Conservation (phyloP, 2,797 vertebrate genomes). For the Petrocephalus sullivani region DNA sequence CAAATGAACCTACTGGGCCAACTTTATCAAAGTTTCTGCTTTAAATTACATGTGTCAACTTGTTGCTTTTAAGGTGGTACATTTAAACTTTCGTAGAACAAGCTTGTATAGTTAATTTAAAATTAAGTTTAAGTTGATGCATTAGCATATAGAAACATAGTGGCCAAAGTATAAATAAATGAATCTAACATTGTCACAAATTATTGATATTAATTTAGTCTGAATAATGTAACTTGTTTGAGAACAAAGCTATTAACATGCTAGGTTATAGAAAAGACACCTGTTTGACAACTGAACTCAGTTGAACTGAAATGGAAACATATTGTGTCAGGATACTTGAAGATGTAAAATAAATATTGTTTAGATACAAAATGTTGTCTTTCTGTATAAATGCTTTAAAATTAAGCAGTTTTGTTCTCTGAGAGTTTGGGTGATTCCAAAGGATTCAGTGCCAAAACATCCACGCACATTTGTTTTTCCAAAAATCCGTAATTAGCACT, state of each 20-base stretch:
- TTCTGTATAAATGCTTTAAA: constrained; percentile 20
- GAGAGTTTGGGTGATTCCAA: neutral
- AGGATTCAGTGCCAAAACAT: neutral
- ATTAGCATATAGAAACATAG: constrained; percentile 45
- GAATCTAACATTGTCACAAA: constrained; percentile 21
- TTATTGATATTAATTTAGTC: constrained; percentile 26
- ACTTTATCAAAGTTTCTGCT: constrained; percentile 41
- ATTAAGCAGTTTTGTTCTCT: neutral
- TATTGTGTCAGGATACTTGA: constrained; percentile 66
- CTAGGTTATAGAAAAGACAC: constrained; percentile 13
- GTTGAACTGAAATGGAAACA: constrained; percentile 35
- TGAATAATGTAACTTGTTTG: constrained; percentile 36
- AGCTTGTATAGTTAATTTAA: constrained; percentile 30
- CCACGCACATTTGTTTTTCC: neutral
- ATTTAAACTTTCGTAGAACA: constrained; percentile 37
- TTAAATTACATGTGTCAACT: constrained; percentile 33
- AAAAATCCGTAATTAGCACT: neutral
- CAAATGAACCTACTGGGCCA: constrained; percentile 37
- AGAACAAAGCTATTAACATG: constrained; percentile 39
- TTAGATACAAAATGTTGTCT: constrained; percentile 53
- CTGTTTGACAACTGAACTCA: constrained; percentile 26
- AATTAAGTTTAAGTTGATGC: constrained; percentile 46
- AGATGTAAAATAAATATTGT: constrained; percentile 75
- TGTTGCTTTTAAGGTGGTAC: constrained; percentile 37
- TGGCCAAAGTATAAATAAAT: constrained; percentile 23